Base-by-base conservation (phyloP, 2,113 vertebrate genomes). In the Actinemys pallida region DNA sequence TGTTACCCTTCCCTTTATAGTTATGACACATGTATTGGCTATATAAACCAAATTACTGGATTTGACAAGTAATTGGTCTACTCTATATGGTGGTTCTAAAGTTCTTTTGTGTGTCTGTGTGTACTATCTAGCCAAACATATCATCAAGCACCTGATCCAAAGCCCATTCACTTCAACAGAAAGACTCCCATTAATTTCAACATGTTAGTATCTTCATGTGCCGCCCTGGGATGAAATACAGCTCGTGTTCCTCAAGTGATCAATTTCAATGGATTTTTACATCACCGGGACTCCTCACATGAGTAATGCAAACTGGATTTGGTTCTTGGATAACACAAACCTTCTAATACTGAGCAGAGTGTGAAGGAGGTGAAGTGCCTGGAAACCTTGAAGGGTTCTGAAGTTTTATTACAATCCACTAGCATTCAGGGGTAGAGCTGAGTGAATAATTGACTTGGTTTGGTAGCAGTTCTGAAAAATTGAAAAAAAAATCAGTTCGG, bases 61-160 rank as follows among this genome's bases (percentile, higher is more conserved):
- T 16, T 10, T 17, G 8, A 10, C 45, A 65, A 50, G 14, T 49
- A 24, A 47, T n/a, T 49, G 29, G 52, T 10, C 47, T 57, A n/a
- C 3, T 4, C 69, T 42, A 9, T 6, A 5, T 2, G 59, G 47
- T 20, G 16, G 27, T 65, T 81, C 84, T 31, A 56, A 49, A 83
- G 19, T 4, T 83, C n/a, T 56, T 69, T 49, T 0, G 0, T 22
- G 8, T 0, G 1, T 69, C 35, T n/a, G 16, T 54, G 19, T 72
- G 45, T 79, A 10, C 24, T 62, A 3, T 42, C 16, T 76, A 6
- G 79, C 10, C 45, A 87, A 47, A 25, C 16, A 49, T 59, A 31
- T 56, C 24, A 7, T 27, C 16, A 79, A 78, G 25, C 49, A 13
- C 42, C 5, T 45, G n/a, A 42, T 10, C 29, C 9, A 47, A 29